Percentiles rank a stretch among this genome's conserved stretches.
These are phyloP conservation scores for Acanthoscelides obtectus DNA, from an alignment of 2,888 invertebrate species.

Conservation along the genomic window DNA sequence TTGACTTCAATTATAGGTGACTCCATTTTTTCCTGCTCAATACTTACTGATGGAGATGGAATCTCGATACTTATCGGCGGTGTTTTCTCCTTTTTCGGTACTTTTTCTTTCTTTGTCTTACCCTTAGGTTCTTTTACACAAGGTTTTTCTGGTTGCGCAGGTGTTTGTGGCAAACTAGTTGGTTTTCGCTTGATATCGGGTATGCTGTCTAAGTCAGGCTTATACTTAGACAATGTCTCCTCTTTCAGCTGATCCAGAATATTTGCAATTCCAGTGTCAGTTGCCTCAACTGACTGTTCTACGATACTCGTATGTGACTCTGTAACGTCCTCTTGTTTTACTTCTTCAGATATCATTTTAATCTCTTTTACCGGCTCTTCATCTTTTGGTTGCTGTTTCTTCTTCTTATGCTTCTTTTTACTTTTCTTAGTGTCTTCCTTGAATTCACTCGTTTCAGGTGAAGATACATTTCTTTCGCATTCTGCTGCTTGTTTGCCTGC, in stretches of 20 bases:
- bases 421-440: constrained; percentile 1
- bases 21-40: background rate
- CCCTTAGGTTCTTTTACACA: background rate
- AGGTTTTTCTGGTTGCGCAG: background rate
- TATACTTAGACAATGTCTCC: constrained; percentile 27
- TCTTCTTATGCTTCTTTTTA: constrained; percentile 6
- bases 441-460: background rate
- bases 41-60: background rate
- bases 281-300: constrained; percentile 6
- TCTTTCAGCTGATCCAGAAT: constrained; percentile 23
- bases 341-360: background rate
- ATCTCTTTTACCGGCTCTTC: background rate
- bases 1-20: background rate
- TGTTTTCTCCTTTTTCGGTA: background rate
- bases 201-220: constrained; percentile 21
- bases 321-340: background rate
- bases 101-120: background rate
- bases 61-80: background rate
- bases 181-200: constrained; percentile 13
- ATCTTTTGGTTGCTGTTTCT: background rate
- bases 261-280: constrained; percentile 1
- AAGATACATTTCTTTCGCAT: background rate
- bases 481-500: background rate
- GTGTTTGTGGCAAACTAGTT: constrained; percentile 1
- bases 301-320: background rate